phyloP scores from a whole-genome alignment of 1,140 invertebrate species.

The Carposina sasakii region DNA sequence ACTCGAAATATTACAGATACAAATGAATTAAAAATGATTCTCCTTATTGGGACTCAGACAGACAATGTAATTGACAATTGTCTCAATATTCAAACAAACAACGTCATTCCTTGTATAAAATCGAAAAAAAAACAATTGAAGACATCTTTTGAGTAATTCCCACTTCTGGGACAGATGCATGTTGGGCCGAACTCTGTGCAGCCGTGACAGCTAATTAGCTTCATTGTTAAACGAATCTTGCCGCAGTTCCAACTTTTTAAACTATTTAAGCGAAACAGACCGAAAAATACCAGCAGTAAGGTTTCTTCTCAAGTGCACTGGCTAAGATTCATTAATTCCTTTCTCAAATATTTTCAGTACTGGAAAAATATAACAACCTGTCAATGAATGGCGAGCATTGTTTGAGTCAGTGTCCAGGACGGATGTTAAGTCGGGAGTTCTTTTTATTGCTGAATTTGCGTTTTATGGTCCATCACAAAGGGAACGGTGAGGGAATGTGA shows the following conservation, averaged over 20 bases:
- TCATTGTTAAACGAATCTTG: constrained; percentile 66
- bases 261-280: constrained; percentile 25
- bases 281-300: constrained; percentile 30
- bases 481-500: constrained; percentile 59
- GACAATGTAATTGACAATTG: no score
- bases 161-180: constrained; percentile 55
- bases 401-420: constrained; percentile 69
- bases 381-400: constrained; percentile 62
- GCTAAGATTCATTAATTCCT: constrained; percentile 57
- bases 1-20: no score
- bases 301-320: constrained; percentile 29
- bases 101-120: constrained; percentile 28
- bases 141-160: constrained; percentile 68
- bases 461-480: constrained; percentile 66
- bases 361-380: constrained; percentile 70
- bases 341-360: constrained; percentile 63
- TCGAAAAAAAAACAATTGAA: constrained; percentile 57
- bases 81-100: no score
- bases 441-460: constrained; percentile 71
- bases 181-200: constrained; percentile 37
- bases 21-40: no score
- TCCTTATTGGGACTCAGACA: no score
- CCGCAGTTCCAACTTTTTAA: constrained; percentile 34
- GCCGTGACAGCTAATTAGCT: constrained; percentile 69
- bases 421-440: constrained; percentile 65